phyloP scores from a whole-genome alignment of 2,113 vertebrate genomes.

The Cyprinus carpio region DNA sequence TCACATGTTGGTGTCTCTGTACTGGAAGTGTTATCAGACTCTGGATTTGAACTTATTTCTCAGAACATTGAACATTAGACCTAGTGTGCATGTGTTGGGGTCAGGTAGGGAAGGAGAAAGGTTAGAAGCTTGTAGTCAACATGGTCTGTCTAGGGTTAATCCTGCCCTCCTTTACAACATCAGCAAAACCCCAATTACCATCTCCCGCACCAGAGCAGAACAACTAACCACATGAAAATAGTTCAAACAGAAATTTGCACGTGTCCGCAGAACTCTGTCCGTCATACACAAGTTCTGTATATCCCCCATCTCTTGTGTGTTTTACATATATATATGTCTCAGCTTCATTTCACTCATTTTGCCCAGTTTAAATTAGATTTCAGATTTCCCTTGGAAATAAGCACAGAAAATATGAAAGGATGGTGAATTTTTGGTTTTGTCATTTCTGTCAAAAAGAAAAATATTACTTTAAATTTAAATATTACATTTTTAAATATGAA shows the following conservation, averaged over 20 bases:
- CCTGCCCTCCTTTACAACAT: background rate
- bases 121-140: background rate
- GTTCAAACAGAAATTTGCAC: background rate
- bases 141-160: conserved; percentile 22
- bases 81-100: conserved; percentile 1
- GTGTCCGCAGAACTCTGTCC: background rate
- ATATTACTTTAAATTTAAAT: too few relatives aligned
- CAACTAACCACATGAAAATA: conserved; percentile 47
- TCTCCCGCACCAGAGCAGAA: conserved; percentile 50
- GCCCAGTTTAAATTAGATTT: too few relatives aligned
- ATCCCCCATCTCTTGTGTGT: background rate
- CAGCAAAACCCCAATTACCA: conserved; percentile 57
- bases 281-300: background rate
- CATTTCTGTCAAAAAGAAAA: too few relatives aligned
- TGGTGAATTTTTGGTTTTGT: too few relatives aligned
- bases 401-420: too few relatives aligned
- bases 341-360: background rate
- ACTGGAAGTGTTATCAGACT: conserved; percentile 19
- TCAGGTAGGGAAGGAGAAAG: background rate
- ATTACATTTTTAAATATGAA: too few relatives aligned
- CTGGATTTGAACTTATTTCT: conserved; percentile 17
- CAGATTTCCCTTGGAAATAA: too few relatives aligned
- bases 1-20: background rate
- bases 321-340: background rate
- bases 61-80: conserved; percentile 28